phyloP scores from a whole-genome alignment of 2,888 invertebrate genomes.

The Apamea sordens region DNA sequence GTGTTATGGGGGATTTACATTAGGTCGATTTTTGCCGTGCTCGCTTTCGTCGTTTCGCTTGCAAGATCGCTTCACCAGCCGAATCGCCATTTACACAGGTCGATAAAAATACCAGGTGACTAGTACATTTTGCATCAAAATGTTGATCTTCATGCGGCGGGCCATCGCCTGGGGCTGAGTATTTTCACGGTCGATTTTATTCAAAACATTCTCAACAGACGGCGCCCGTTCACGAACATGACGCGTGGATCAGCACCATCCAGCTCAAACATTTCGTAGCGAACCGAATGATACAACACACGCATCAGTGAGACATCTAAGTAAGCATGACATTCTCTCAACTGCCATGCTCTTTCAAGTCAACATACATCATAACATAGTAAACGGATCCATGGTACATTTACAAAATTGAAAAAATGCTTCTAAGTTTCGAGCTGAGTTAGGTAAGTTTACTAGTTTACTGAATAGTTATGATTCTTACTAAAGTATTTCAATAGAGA shows the following conservation, averaged over 20 bases:
- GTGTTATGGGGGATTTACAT: background rate
- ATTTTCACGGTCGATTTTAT: slow-evolving; percentile 60
- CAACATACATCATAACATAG: background rate
- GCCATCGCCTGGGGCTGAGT: slow-evolving; percentile 56
- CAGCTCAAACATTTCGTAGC: too few species aligned
- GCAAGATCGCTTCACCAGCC: background rate
- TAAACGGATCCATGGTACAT: background rate
- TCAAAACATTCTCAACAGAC: background rate
- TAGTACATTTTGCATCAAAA: background rate
- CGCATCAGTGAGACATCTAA: background rate
- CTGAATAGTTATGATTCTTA: slow-evolving; percentile 16
- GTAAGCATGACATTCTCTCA: background rate
- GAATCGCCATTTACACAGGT: background rate
- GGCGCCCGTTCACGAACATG: too few species aligned
- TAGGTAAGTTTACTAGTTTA: background rate
- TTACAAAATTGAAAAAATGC: background rate
- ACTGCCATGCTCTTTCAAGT: background rate
- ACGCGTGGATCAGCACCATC: too few species aligned
- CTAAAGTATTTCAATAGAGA: slow-evolving; percentile 42
- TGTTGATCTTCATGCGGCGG: background rate
- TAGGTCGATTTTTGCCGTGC: background rate
- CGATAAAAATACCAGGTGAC: background rate
- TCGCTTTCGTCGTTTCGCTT: too few species aligned
- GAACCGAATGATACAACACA: background rate
- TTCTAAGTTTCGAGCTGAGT: background rate